These are phyloP conservation scores for Ormia ochracea DNA, from an alignment of 2,888 invertebrate genomes.

Conservation along the genomic window DNA sequence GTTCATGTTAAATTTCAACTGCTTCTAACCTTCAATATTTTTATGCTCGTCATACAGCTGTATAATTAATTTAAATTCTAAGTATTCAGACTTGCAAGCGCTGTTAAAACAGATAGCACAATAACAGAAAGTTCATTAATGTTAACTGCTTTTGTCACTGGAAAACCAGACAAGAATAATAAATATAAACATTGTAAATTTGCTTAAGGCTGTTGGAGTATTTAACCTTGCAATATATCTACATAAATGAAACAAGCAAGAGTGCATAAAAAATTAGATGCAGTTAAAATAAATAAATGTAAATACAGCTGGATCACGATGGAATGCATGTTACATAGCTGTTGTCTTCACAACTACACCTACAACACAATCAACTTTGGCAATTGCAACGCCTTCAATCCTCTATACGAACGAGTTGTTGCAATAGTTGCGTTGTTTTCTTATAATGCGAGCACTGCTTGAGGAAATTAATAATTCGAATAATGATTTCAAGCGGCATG, in stretches of 20 bases:
- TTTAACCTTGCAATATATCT: constrained; percentile 57
- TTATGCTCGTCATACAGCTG: neutral
- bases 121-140: constrained; percentile 43
- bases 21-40: no score
- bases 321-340: neutral
- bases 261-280: neutral
- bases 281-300: constrained; percentile 30
- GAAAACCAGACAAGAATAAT: neutral
- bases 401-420: neutral
- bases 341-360: neutral
- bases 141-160: constrained; percentile 40
- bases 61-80: constrained; percentile 4
- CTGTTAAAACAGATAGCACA: neutral
- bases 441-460: neutral
- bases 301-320: constrained; percentile 24
- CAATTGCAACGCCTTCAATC: constrained; percentile 1
- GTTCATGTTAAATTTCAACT: no score
- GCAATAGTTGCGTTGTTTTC: neutral
- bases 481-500: no score
- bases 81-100: neutral
- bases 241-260: constrained; percentile 16
- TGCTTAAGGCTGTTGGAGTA: constrained; percentile 51
- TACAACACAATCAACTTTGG: neutral
- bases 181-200: constrained; percentile 22
- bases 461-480: no score